These are phyloP conservation scores for Sussaba pulchella DNA, from an alignment of 2,888 invertebrate species.

Conservation along the genomic window DNA sequence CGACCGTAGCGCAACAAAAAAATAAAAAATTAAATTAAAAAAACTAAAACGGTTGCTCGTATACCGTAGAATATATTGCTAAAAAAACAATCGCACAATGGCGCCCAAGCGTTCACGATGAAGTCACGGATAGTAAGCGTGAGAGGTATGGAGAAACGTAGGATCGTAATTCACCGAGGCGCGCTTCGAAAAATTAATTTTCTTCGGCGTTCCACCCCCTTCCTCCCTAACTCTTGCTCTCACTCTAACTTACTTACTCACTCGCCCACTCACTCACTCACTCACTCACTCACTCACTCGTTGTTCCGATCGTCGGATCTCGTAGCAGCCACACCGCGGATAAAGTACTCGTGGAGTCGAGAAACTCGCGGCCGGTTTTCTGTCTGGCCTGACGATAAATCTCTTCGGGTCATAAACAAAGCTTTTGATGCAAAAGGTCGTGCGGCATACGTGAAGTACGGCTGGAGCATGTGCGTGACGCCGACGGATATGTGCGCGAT, in stretches of 20 bases:
- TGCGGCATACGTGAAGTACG: conserved; percentile 60
- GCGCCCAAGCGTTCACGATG: conserved; percentile 39
- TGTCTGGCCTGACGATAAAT: conserved; percentile 79
- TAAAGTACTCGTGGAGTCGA: conserved; percentile 49
- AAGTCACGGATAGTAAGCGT: conserved; percentile 39
- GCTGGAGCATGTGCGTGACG: conserved; percentile 83
- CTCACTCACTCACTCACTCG: not conserved
- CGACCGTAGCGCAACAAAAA: not conserved
- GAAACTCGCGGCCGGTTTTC: conserved; percentile 36
- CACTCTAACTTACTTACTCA: too few species aligned
- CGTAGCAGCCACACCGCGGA: conserved; percentile 36
- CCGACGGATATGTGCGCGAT: conserved; percentile 69
- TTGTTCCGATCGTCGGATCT: conserved; percentile 50
- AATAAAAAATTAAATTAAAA: too few species aligned
- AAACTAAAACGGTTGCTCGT: conserved; percentile 6
- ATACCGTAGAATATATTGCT: not conserved
- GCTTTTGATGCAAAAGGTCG: conserved; percentile 82
- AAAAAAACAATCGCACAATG: conserved; percentile 29
- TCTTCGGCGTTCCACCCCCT: conserved; percentile 66
- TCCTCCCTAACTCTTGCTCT: not conserved
- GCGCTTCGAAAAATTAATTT: conserved; percentile 72
- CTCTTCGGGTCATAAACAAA: conserved; percentile 82
- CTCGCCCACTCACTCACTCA: not conserved
- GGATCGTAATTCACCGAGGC: conserved; percentile 71
- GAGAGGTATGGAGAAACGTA: conserved; percentile 48